Conservation (phyloP, 2,113 vertebrate species). For the Varanus salvator region DNA sequence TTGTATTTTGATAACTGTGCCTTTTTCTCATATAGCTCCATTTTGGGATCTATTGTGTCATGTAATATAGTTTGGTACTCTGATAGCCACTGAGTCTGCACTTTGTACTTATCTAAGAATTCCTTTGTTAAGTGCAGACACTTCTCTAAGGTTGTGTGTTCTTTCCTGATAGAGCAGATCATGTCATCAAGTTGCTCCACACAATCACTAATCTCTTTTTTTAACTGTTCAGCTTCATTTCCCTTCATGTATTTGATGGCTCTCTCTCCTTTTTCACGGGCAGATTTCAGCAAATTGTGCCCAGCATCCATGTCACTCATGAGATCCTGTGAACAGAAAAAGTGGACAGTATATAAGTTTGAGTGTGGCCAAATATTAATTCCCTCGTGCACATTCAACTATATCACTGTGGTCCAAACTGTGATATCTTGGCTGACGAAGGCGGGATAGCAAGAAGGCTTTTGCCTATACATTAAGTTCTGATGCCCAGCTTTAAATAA, state of each 20-base stretch:
- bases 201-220: slow-evolving; percentile 81
- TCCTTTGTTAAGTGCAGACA: slow-evolving; percentile 89
- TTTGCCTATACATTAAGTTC: background rate
- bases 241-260: slow-evolving; percentile 86
- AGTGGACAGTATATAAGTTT: background rate
- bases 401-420: background rate
- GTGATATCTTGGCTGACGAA: background rate
- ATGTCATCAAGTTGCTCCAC: slow-evolving; percentile 88
- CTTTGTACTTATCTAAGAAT: slow-evolving; percentile 90
- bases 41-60: slow-evolving; percentile 87
- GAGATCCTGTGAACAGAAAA: slow-evolving; percentile 67
- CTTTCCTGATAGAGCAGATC: slow-evolving; percentile 84
- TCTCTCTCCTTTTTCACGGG: slow-evolving; percentile 87
- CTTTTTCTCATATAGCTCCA: slow-evolving; percentile 95
- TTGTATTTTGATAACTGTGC: slow-evolving; percentile 96
- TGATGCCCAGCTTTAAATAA: background rate
- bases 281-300: slow-evolving; percentile 88
- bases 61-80: slow-evolving; percentile 84
- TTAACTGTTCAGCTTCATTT: slow-evolving; percentile 80
- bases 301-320: slow-evolving; percentile 90
- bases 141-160: slow-evolving; percentile 86
- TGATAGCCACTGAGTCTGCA: slow-evolving; percentile 86
- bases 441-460: background rate
- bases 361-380: background rate
- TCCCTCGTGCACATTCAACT: background rate